These are phyloP conservation scores for Cyrtodaria siliqua DNA, from an alignment of 2,888 invertebrate genomes.

Conservation along the genomic window DNA sequence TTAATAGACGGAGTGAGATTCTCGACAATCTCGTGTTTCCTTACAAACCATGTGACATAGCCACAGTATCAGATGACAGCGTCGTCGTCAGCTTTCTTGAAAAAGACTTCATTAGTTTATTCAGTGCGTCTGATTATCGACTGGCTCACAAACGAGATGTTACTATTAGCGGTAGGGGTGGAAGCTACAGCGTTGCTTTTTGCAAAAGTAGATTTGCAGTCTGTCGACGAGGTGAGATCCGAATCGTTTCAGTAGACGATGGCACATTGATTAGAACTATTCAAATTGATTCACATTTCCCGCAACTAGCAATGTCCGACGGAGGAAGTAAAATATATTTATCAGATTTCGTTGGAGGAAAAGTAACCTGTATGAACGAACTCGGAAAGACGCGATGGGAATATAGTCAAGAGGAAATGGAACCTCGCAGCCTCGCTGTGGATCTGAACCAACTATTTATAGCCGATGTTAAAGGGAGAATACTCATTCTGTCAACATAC, in stretches of 20 bases:
- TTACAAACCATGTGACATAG: conserved; percentile 50
- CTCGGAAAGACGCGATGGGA: conserved; percentile 49
- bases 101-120: conserved; percentile 59
- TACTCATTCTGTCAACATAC: conserved; percentile 55
- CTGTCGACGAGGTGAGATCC: conserved; percentile 56
- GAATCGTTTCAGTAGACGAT: conserved; percentile 42
- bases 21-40: conserved; percentile 52
- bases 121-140: conserved; percentile 21
- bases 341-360: conserved; percentile 52
- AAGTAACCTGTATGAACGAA: conserved; percentile 54
- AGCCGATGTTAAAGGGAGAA: conserved; percentile 46
- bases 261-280: conserved; percentile 32
- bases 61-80: conserved; percentile 43
- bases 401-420: conserved; percentile 43
- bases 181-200: conserved; percentile 54
- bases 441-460: conserved; percentile 59
- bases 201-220: conserved; percentile 52
- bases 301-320: conserved; percentile 57
- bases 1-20: conserved; percentile 44
- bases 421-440: conserved; percentile 48
- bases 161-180: conserved; percentile 50
- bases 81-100: conserved; percentile 55
- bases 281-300: conserved; percentile 56
- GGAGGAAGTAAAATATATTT: conserved; percentile 53
- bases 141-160: conserved; percentile 43